These are phyloP conservation scores for Geopemphigus sp. DNA, from an alignment of 1,140 invertebrate genomes.

Conservation along the genomic window DNA sequence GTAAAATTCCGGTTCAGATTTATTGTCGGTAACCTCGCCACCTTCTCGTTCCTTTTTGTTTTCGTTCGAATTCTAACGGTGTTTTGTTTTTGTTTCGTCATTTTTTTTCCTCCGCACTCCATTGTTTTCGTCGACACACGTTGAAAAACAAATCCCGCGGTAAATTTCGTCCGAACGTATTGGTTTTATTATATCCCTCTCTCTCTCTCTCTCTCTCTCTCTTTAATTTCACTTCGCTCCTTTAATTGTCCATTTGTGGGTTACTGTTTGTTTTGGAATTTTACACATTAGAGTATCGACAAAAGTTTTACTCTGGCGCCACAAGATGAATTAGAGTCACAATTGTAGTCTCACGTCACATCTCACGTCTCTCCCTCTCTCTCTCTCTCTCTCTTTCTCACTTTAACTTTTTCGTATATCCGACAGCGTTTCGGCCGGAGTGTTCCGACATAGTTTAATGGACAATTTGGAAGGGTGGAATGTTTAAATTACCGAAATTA, in stretches of 20 bases:
- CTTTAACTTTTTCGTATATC: no score
- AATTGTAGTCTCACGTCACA: neutral
- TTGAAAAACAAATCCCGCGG: neutral
- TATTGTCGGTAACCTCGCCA: slow-evolving; percentile 15
- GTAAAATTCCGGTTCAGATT: slow-evolving; percentile 42
- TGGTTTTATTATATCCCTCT: neutral
- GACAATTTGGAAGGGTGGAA: neutral
- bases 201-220: no score
- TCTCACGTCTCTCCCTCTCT: neutral
- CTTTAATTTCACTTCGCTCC: neutral
- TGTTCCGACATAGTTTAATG: neutral
- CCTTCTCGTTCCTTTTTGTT: slow-evolving; percentile 16
- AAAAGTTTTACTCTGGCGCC: slow-evolving; percentile 37
- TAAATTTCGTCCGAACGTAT: neutral
- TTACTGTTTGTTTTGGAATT: slow-evolving; percentile 18
- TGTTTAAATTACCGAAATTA: slow-evolving; percentile 33
- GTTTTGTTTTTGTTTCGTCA: slow-evolving; percentile 21
- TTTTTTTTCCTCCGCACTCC: slow-evolving; percentile 1
- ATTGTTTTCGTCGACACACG: neutral
- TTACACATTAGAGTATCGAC: slow-evolving; percentile 21
- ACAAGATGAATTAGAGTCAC: slow-evolving; percentile 6
- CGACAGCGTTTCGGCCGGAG: neutral
- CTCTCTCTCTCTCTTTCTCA: neutral
- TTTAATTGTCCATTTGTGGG: slow-evolving; percentile 20
- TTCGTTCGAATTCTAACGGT: slow-evolving; percentile 14